Conservation (phyloP, 2,888 invertebrate genomes). For the Brenthis hecate region DNA sequence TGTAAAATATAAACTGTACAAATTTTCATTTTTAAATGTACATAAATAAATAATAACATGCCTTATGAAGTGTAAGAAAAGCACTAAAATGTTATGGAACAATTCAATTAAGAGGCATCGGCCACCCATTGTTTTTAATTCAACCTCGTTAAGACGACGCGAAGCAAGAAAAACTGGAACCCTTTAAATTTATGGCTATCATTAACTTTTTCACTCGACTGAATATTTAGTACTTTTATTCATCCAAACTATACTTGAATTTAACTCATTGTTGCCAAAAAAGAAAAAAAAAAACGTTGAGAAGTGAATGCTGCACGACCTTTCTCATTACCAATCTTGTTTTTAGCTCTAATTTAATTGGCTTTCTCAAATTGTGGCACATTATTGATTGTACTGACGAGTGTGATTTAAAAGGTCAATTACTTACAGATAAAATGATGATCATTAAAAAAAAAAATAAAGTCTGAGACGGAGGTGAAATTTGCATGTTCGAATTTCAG, state of each 20-base stretch:
- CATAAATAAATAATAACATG: constrained; percentile 18
- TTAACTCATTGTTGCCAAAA: constrained; percentile 58
- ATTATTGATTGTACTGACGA: constrained; percentile 48
- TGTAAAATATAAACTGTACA: constrained; percentile 2
- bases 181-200: constrained; percentile 67
- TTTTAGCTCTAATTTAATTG: constrained; percentile 70
- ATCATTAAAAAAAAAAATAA: constrained; percentile 46
- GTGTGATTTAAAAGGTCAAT: constrained; percentile 54
- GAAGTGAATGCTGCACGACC: neutral
- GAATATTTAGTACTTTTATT: constrained; percentile 61
- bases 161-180: constrained; percentile 51
- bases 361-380: constrained; percentile 50
- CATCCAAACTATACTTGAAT: constrained; percentile 46
- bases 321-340: constrained; percentile 59
- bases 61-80: constrained; percentile 34
- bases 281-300: constrained; percentile 27
- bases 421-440: constrained; percentile 50
- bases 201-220: constrained; percentile 55
- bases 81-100: constrained; percentile 45
- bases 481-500: constrained; percentile 45
- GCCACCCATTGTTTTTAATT: constrained; percentile 71
- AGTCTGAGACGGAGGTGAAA: constrained; percentile 55
- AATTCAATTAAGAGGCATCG: constrained; percentile 55
- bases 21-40: constrained; percentile 11
- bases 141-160: constrained; percentile 65